Base-by-base conservation (phyloP, 2,797 vertebrate species). In the Pogonophryne albipinna region DNA sequence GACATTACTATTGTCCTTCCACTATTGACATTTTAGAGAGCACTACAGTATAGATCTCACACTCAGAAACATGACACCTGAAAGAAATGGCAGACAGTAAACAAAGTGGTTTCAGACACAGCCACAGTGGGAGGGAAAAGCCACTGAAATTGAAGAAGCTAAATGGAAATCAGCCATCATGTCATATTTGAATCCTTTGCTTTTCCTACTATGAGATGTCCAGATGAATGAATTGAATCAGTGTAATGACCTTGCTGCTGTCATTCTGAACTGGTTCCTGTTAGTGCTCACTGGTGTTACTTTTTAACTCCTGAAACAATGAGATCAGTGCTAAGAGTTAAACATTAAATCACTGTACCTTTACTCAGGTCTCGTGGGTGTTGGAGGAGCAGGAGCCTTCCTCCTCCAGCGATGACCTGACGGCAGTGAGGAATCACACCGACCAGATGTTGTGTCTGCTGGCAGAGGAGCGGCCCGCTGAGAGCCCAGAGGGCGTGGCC, bases 361-460 rank as follows among this genome's bases (percentile, higher is more conserved):
- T 34, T 15, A 0, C 50, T 0, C 81, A 99, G 98, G 95, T 98
- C n/a, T 96, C 97, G 2, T 94, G 96, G 89, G 96, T 99, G 62
- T 85, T 99, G 93, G 97, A 98, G 84, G 94, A 96, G 65, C 93
- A 89, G 0, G 96, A 96, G 31, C 82, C 95, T 11, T 91, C 92
- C 0, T 87, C 93, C 4, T 87, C 92, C 46, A 96, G 96, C 1
- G 98, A 99, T 0, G 98, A 99, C 92, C 94, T 97, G 81, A 97
- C 96, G 0, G 96, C 97, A 0, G 97, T 99, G 82, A 94, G 96
- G 77, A 99, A 99, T 90, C 95, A 99, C 95, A 97, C 96, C 0
- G 97, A 97, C 86, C 98, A 99, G 93, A 97, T 99, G 97, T 78
- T 99, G 74, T 97, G 96, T 66, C 94, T 99, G 64, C 90, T 99